Evolutionary conservation across 2,797 vertebrate species (phyloP).

Genomic region (Lacerta bilineata): DNA sequence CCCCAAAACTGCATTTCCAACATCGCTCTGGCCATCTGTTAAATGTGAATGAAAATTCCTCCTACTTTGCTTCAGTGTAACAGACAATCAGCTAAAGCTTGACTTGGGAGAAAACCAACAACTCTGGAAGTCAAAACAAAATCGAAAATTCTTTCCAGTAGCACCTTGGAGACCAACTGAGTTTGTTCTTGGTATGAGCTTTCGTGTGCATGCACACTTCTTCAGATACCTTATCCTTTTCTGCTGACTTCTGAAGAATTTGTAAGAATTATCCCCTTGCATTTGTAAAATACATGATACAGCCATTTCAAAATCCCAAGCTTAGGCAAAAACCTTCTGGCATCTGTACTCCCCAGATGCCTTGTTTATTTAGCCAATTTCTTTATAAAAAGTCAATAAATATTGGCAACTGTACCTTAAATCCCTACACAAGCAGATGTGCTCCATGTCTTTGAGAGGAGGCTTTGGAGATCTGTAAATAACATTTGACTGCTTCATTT

Average conservation of each 20-base stretch:
- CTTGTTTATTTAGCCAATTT: constrained; percentile 34
- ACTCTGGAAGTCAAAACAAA: no score
- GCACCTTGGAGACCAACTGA: no score
- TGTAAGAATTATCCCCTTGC: background rate
- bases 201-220: no score
- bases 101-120: no score
- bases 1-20: background rate
- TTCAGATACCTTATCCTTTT: no score
- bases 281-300: constrained; percentile 23
- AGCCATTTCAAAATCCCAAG: constrained; percentile 9
- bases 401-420: constrained; percentile 9
- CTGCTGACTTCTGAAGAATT: background rate
- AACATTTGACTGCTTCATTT: constrained; percentile 20
- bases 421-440: constrained; percentile 20
- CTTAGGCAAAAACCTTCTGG: constrained; percentile 19
- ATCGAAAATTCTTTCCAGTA: no score
- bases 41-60: background rate
- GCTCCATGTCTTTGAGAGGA: background rate
- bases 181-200: no score
- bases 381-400: constrained; percentile 23
- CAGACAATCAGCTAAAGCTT: background rate
- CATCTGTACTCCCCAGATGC: constrained; percentile 8
- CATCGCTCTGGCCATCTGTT: background rate
- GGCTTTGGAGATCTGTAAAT: constrained; percentile 14
- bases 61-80: background rate